phyloP scores from a whole-genome alignment of 2,888 invertebrate species.

The Amiota communis region DNA sequence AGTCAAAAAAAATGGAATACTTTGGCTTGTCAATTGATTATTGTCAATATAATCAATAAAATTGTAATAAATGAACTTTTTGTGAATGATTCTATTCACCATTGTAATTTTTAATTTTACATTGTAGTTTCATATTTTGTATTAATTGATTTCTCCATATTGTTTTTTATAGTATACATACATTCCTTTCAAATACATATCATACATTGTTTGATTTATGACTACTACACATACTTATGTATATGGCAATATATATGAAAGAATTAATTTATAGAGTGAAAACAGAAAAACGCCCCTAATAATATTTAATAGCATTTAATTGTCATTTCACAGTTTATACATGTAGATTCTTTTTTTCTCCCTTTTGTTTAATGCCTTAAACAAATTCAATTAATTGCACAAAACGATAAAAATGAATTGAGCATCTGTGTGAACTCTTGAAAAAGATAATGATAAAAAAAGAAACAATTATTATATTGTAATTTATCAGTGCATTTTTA shows the following conservation, averaged over 20 bases:
- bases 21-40: too few relatives aligned
- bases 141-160: neutral
- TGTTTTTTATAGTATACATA: neutral
- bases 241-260: too few relatives aligned
- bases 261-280: too few relatives aligned
- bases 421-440: neutral
- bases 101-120: neutral
- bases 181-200: neutral
- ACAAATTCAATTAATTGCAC: neutral
- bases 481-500: slow-evolving; percentile 10
- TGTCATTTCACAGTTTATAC: slow-evolving; percentile 9
- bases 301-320: slow-evolving; percentile 31
- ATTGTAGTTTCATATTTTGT: neutral
- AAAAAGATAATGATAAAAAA: neutral
- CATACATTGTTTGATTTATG: neutral
- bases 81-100: too few relatives aligned
- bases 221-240: too few relatives aligned
- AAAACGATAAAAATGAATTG: neutral
- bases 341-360: too few relatives aligned
- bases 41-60: too few relatives aligned
- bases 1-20: too few relatives aligned
- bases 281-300: slow-evolving; percentile 41
- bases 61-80: too few relatives aligned
- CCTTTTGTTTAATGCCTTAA: neutral
- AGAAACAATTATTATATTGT: neutral